Percentiles rank a stretch among this genome's conserved stretches.
Conservation (phyloP, 2,113 vertebrate genomes). For the Fulmarus glacialis region DNA sequence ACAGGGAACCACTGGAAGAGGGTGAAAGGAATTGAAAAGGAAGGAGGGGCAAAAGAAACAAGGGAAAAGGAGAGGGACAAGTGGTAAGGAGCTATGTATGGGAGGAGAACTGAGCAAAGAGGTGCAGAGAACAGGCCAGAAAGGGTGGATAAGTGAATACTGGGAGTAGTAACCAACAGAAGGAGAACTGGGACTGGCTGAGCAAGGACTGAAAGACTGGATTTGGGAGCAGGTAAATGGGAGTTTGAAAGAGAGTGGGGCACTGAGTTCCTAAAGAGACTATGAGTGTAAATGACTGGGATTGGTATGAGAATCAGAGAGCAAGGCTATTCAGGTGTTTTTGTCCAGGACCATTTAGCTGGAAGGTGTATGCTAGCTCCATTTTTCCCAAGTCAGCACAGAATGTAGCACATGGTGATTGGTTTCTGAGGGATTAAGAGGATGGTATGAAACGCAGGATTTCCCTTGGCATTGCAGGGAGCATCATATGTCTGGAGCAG, state of each 20-base stretch:
- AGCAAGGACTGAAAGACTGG: not conserved
- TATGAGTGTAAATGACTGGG: not conserved
- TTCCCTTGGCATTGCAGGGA: not conserved
- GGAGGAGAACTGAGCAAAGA: not conserved
- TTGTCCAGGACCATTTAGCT: not conserved
- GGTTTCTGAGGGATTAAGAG: not conserved
- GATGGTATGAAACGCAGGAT: not conserved
- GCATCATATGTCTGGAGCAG: not conserved
- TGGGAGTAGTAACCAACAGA: not conserved
- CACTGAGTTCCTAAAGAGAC: not conserved
- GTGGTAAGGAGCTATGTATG: not conserved
- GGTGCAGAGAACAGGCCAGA: not conserved
- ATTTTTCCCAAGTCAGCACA: not conserved
- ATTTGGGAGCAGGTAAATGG: not conserved
- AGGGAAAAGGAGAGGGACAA: not conserved
- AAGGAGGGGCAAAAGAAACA: not conserved
- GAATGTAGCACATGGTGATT: not conserved
- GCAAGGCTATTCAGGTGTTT: not conserved
- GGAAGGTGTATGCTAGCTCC: not conserved
- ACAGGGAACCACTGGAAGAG: not conserved
- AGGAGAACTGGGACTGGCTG: not conserved
- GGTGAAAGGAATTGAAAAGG: not conserved
- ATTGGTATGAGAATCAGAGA: not conserved
- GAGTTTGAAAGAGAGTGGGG: not conserved
- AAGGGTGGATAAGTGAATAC: not conserved